Base-by-base conservation (phyloP, 2,113 vertebrate species). In the Peromyscus polionotus region DNA sequence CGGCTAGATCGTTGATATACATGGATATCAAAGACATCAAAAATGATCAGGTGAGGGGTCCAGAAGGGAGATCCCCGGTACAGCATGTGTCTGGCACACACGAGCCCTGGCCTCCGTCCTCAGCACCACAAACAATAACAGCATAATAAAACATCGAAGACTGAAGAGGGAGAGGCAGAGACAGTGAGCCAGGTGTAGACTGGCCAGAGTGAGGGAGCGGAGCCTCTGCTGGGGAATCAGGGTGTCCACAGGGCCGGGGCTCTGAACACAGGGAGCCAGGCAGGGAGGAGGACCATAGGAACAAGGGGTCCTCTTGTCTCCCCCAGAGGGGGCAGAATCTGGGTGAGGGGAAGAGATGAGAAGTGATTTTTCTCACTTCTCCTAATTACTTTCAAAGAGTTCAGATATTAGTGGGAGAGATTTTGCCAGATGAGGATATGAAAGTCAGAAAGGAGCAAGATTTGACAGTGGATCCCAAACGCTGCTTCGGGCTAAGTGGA, bases 341-440 rank as follows among this genome's bases (percentile, higher is more conserved):
- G 20, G 11, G 26, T 28, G 61, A 73, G 36, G 73, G 16, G 31
- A n/a, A 48, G 70, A 88, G 48, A 73, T 8, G n/a, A 76, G 65
- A 67, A 67, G 65, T 22, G n/a, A 8, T 54, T 93, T 90, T 86
- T 51, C 36, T 77, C 24, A 54, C 39, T 93, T 94, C 33, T 88
- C 88, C 33, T 86, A 86, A 76, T 88, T 91, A 59, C 36, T 91
- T 94, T 85, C 36, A 51, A 22, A 59, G 67, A 57, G 8, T 70
- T 85, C n/a, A 86, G 67, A 91, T 61, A 81, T 31, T 42, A 48
- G 36, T 39, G 26, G 65, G 39, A 72, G 39, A 80, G 70, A 7
- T 42, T 95, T 94, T 68, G 22, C 72, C 84, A 84, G 73, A 88
- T 12, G 16, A 90, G n/a, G 39, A 67, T 59, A n/a, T 73, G 75